Conservation (phyloP, 2,797 vertebrate genomes). For the Pangasius macronema region DNA sequence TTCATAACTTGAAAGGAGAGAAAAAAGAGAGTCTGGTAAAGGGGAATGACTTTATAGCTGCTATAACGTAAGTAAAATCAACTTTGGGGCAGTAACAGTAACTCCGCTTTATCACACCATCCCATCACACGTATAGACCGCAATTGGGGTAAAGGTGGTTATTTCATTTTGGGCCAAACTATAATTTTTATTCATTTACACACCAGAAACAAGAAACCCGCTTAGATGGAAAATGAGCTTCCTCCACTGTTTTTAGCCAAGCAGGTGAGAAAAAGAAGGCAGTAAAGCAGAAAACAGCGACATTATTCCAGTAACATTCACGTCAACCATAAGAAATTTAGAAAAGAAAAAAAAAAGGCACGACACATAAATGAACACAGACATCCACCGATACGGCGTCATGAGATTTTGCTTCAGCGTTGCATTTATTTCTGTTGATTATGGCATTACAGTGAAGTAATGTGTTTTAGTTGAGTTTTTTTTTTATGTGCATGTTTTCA, state of each 20-base stretch:
- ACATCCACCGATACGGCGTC: conserved; percentile 63
- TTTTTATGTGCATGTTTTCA: conserved; percentile 26
- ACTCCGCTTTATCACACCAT: too few species aligned
- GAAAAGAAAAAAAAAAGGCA: conserved; percentile 24
- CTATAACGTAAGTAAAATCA: background rate
- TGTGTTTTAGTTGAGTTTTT: background rate
- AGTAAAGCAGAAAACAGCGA: background rate
- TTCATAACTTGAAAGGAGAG: background rate
- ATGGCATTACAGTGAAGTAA: conserved; percentile 70
- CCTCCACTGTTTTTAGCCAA: conserved; percentile 18
- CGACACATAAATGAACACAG: conserved; percentile 68
- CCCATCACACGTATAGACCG: too few species aligned
- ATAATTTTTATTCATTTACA: background rate
- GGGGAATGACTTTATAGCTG: background rate
- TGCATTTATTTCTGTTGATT: conserved; percentile 71
- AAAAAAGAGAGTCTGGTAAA: background rate
- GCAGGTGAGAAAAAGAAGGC: conserved; percentile 9
- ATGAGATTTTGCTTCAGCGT: conserved; percentile 65
- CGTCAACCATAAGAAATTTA: conserved; percentile 69
- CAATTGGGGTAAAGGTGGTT: background rate
- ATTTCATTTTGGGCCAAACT: background rate
- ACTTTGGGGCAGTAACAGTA: too few species aligned
- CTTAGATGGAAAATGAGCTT: conserved; percentile 91
- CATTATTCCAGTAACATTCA: conserved; percentile 42
- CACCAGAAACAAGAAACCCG: conserved; percentile 67